phyloP scores from a whole-genome alignment of 2,888 invertebrate species.

The Brenthis ino region DNA sequence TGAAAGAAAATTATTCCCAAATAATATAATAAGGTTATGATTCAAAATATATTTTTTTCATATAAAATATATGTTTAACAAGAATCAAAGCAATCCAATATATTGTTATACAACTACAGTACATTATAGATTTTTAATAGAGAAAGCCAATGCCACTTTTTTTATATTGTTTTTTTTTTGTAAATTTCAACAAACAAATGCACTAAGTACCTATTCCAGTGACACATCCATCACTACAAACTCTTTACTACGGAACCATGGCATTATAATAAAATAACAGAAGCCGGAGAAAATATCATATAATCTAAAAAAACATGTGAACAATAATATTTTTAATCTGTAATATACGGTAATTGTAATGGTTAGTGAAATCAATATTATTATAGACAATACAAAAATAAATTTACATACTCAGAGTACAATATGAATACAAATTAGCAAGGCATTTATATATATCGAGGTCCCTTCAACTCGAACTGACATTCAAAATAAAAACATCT shows the following conservation, averaged over 20 bases:
- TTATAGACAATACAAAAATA: slow-evolving; percentile 24
- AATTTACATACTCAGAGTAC: slow-evolving; percentile 18
- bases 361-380: slow-evolving; percentile 25
- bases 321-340: slow-evolving; percentile 17
- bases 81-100: slow-evolving; percentile 15
- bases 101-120: not conserved
- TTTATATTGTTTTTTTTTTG: too few species aligned
- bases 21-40: slow-evolving; percentile 1
- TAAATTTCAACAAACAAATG: too few species aligned
- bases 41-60: slow-evolving; percentile 26
- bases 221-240: too few species aligned
- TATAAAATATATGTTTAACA: slow-evolving; percentile 26
- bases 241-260: too few species aligned
- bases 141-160: too few species aligned
- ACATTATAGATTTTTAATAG: not conserved
- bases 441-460: slow-evolving; percentile 1
- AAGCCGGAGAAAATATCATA: slow-evolving; percentile 7
- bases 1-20: slow-evolving; percentile 11
- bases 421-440: slow-evolving; percentile 7
- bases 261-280: not conserved
- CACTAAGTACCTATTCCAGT: too few species aligned
- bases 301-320: slow-evolving; percentile 16
- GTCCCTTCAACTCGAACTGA: slow-evolving; percentile 4
- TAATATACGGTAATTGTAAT: slow-evolving; percentile 18
- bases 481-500: not conserved